Evolutionary conservation across 64 coral and sea anemone genomes (phyloP), one percentile per base, ranked within the genome.

Genomic region (Montipora capricornis): DNA sequence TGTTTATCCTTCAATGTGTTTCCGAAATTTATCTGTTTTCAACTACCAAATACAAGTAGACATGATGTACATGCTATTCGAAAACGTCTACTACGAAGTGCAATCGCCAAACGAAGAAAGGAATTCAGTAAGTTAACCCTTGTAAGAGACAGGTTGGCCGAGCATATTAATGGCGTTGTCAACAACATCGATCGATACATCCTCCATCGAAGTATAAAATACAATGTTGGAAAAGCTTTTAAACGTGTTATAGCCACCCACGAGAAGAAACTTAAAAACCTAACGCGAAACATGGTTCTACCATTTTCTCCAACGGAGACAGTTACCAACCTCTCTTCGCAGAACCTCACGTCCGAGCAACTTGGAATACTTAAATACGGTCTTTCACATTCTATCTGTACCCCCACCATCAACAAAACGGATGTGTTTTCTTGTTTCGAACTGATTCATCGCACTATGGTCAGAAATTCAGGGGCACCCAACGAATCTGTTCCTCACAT

Each of bases 11-110:
- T 24, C 24, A 24, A 24, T 24, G 24, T 24, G 24, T 24, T 24
- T 24, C 24, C 24, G 24, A 24, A 24, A 24, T 24, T 24, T 24
- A 24, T 75, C 67, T 44, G 61, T 51, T 73, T 92, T 60, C 75
- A 74, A 73, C 79, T 92, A 29, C 90, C 90, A 9, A 92, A 92
- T 48, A 73, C 75, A 49, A 84, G n/a, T 48, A 16, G 61, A 75
- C 69, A 82, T 29, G 79, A 92, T 44, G 19, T 24, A 4, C 59
- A 15, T 75, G 13, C 51, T 26, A 83, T 92, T 19, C 22, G 24
- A 24, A 24, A 24, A 24, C 24, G 24, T 24, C 24, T 24, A 24
- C 24, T 24, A 24, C 24, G 24, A 86, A 93, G 81, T 79, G 91
- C 81, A 19, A 87, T 93, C n/a, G 55, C 53, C 20, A 93, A 77